Evolutionary conservation across 2,113 vertebrate genomes (phyloP).

Genomic region (Nycticorax nycticorax): DNA sequence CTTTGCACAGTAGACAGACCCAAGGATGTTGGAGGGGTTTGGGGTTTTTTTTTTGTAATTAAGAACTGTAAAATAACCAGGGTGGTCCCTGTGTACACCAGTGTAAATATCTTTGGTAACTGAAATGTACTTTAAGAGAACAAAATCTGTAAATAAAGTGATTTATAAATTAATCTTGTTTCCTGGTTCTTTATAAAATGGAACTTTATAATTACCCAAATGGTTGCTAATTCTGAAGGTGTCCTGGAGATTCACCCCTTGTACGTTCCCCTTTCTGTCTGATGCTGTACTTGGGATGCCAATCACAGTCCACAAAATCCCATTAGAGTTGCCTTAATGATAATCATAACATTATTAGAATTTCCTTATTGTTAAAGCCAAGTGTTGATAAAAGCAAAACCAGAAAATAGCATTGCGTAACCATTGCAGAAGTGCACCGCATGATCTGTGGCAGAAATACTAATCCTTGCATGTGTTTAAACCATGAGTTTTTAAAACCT

Average conservation of each 20-base stretch:
- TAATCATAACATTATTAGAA: not conserved
- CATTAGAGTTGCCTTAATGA: constrained; percentile 50
- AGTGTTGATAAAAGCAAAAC: not conserved
- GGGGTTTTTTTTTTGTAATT: constrained; percentile 71
- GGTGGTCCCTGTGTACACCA: constrained; percentile 84
- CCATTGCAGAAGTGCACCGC: not conserved
- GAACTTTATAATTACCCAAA: not conserved
- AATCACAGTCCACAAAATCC: constrained; percentile 36
- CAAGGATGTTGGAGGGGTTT: constrained; percentile 59
- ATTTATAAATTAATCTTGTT: constrained; percentile 82
- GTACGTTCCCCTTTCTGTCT: not conserved
- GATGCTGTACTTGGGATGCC: constrained; percentile 40
- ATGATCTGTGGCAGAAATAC: not conserved
- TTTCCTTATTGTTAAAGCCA: not conserved
- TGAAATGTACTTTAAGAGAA: constrained; percentile 87
- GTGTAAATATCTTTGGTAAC: constrained; percentile 94
- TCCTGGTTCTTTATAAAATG: not conserved
- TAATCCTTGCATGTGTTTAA: not conserved
- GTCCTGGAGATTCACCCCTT: not conserved
- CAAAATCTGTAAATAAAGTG: constrained; percentile 95
- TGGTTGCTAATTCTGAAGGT: constrained; percentile 2
- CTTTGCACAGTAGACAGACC: constrained; percentile 70
- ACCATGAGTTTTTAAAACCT: no score
- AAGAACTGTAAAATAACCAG: constrained; percentile 83
- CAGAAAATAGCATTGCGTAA: not conserved